Percentiles rank a stretch among this genome's conserved stretches.
Conservation (phyloP, 2,888 invertebrate genomes). For the Petrolisthes cinctipes region DNA sequence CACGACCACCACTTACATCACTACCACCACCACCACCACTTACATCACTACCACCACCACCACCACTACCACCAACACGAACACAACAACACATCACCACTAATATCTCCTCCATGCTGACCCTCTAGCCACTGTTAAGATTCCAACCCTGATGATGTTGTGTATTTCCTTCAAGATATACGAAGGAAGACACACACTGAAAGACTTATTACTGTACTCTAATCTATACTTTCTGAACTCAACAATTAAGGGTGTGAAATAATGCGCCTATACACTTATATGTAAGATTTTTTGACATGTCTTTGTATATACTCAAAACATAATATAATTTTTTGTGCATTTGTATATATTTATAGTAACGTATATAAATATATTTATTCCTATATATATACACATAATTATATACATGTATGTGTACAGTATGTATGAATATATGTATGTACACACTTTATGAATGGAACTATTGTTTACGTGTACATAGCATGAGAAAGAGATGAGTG, state of each 20-base stretch:
- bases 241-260: too few relatives aligned
- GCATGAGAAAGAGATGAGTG: too few relatives aligned
- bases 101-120: not conserved
- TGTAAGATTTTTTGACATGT: not conserved
- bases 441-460: too few relatives aligned
- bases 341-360: slow-evolving; percentile 13
- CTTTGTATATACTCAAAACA: too few relatives aligned
- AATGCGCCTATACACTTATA: not conserved
- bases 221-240: too few relatives aligned
- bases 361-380: slow-evolving; percentile 18
- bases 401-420: slow-evolving; percentile 21
- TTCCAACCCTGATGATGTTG: too few relatives aligned
- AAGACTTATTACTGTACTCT: too few relatives aligned
- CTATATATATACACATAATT: slow-evolving; percentile 11
- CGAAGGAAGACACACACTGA: too few relatives aligned
- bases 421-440: too few relatives aligned
- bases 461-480: too few relatives aligned
- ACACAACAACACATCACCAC: not conserved
- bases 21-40: slow-evolving; percentile 3
- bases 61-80: not conserved
- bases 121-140: not conserved
- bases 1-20: not conserved
- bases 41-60: not conserved
- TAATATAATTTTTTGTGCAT: not conserved
- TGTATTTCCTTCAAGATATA: too few relatives aligned